A percentile compares a stretch with the other conserved stretches of the same genome.
phyloP scores from a whole-genome alignment of 2,888 invertebrate species.

The Daptonema setosum region DNA sequence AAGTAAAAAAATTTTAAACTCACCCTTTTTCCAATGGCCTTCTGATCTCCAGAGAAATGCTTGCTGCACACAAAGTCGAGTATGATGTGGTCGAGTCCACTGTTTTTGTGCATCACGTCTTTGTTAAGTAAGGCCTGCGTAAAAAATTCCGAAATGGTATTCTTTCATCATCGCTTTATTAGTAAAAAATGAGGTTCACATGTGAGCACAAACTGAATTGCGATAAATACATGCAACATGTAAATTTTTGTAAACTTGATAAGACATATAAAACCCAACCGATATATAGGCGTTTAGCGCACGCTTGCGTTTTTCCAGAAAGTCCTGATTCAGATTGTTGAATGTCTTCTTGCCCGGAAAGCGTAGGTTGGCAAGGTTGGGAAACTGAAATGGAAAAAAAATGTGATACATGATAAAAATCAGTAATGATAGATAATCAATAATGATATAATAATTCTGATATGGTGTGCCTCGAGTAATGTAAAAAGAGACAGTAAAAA shows the following conservation, averaged over 20 bases:
- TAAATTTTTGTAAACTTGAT: background rate
- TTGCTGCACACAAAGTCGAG: slow-evolving; percentile 19
- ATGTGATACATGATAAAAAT: slow-evolving; percentile 6
- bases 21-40: background rate
- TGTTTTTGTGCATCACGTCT: slow-evolving; percentile 39
- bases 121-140: slow-evolving; percentile 37
- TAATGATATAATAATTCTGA: too few relatives aligned
- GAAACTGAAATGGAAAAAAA: slow-evolving; percentile 40
- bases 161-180: too few relatives aligned
- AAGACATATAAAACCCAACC: background rate
- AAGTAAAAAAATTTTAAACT: too few relatives aligned
- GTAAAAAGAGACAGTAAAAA: too few relatives aligned
- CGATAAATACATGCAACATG: too few relatives aligned
- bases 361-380: slow-evolving; percentile 49
- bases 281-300: too few relatives aligned
- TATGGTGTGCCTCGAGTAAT: too few relatives aligned
- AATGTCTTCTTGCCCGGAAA: slow-evolving; percentile 83
- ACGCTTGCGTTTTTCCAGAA: slow-evolving; percentile 58
- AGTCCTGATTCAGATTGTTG: slow-evolving; percentile 56
- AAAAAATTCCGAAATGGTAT: too few relatives aligned
- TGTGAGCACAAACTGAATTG: too few relatives aligned
- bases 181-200: too few relatives aligned
- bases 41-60: background rate
- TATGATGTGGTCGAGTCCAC: slow-evolving; percentile 36
- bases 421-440: background rate